Percentiles rank a stretch among this genome's conserved stretches.
These are phyloP conservation scores for Coturnix japonica DNA, from an alignment of 2,113 vertebrate genomes.

Conservation along the genomic window DNA sequence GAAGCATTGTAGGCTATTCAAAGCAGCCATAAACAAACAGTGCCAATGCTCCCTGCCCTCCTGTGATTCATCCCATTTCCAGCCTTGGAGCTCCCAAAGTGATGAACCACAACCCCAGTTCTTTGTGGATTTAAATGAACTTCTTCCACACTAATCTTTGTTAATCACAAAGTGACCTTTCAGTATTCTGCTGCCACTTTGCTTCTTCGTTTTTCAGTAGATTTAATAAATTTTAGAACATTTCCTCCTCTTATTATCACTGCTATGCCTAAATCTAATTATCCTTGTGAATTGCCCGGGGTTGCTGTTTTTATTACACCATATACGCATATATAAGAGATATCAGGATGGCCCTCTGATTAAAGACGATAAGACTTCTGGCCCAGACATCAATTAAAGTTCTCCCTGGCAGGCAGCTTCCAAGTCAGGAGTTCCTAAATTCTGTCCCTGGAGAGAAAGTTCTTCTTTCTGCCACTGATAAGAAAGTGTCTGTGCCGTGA, in stretches of 20 bases:
- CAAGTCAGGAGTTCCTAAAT: not conserved
- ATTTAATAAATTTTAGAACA: not conserved
- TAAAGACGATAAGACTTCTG: not conserved
- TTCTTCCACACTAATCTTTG: not conserved
- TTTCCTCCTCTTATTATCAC: not conserved
- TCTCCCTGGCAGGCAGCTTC: not conserved
- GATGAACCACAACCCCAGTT: not conserved
- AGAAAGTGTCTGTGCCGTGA: not conserved
- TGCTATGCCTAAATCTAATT: not conserved
- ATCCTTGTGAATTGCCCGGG: not conserved
- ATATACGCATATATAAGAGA: no score
- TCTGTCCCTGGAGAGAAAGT: not conserved
- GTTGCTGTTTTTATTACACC: not conserved
- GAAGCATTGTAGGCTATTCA: not conserved
- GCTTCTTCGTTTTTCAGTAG: not conserved
- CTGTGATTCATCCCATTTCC: accelerated
- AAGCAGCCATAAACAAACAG: not conserved
- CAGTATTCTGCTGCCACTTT: not conserved
- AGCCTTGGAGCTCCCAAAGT: not conserved
- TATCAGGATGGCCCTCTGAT: not conserved
- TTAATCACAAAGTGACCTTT: not conserved
- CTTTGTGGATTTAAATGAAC: not conserved
- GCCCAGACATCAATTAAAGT: not conserved
- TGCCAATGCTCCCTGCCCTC: not conserved
- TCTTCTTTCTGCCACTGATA: not conserved